Base-by-base conservation (phyloP, 2,888 invertebrate genomes). In the Ischnura elegans region DNA sequence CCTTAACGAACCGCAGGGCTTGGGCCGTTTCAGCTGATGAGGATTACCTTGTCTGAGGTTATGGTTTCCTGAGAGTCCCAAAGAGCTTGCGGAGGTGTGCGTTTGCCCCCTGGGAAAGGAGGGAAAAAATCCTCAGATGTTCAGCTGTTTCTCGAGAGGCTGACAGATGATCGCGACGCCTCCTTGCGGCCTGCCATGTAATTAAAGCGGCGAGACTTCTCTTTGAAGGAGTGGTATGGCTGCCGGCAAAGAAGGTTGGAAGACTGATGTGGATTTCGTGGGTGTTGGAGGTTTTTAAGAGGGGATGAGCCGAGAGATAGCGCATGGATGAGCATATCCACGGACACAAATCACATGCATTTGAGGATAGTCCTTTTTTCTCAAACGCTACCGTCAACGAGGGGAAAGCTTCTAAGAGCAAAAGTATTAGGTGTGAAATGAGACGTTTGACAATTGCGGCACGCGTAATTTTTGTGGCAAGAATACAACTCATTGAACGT, bases 101-200 rank as follows among this genome's bases (percentile, higher is more conserved):
- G n/a, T 76, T 36, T 76, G 10, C 76, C 61, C 76, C 61, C 25
- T n/a, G 61, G 25, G n/a, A n/a, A n/a, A 36, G 45, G 46, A 19
- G 16, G 46, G 46, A 86, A 86, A 86, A 86, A 86, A 46, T 46
- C 43, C 46, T 45, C 46, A 86, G n/a, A 86, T 86, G 46, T 86
- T 86, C 86, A 86, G 86, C 86, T 86, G 43, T 86, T 86, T 46
- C 86, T 43, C 86, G 25, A 86, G 36, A 46, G 86, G 46, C 86
- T 86, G 86, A 86, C 86, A 86, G 86, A 86, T 86, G 86, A 86
- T 86, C 86, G 86, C 86, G 86, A 86, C 86, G 86, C 86, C 86
- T 86, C 86, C 86, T 86, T 43, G 45, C 43, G 86, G 86, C 86
- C 86, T 25, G 46, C n/a, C 86, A 46, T 46, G 86, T 86, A 86